Evolutionary conservation across 2,113 vertebrate genomes (phyloP).

Genomic region (Typhlomys cinereus): DNA sequence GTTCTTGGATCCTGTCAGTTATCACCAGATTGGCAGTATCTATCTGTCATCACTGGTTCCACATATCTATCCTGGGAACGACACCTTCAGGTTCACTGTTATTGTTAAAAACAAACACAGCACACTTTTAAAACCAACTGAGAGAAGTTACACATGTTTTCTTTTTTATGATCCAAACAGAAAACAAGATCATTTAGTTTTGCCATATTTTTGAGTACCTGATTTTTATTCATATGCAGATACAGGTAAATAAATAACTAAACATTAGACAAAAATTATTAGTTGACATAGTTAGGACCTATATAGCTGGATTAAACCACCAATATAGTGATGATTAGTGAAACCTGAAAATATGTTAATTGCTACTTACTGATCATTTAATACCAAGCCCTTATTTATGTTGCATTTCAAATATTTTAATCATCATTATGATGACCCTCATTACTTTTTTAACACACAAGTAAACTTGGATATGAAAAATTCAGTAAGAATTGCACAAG

Average conservation of each 20-base stretch:
- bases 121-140: neutral
- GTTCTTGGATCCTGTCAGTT: neutral
- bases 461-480: neutral
- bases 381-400: neutral
- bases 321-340: neutral
- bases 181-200: neutral
- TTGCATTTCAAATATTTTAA: neutral
- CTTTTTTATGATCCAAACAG: neutral
- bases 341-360: neutral
- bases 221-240: neutral
- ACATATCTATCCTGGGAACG: neutral
- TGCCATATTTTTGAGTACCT: neutral
- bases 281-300: neutral
- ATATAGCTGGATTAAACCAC: neutral
- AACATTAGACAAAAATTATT: neutral
- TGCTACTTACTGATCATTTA: neutral
- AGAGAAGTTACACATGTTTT: too few relatives aligned
- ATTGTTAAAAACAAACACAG: neutral
- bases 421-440: neutral
- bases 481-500: neutral
- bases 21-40: neutral
- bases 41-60: too few relatives aligned
- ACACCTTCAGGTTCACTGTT: neutral
- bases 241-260: neutral
- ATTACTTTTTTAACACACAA: neutral